phyloP scores from a whole-genome alignment of 2,888 invertebrate species.

The Eubasilissa splendida region DNA sequence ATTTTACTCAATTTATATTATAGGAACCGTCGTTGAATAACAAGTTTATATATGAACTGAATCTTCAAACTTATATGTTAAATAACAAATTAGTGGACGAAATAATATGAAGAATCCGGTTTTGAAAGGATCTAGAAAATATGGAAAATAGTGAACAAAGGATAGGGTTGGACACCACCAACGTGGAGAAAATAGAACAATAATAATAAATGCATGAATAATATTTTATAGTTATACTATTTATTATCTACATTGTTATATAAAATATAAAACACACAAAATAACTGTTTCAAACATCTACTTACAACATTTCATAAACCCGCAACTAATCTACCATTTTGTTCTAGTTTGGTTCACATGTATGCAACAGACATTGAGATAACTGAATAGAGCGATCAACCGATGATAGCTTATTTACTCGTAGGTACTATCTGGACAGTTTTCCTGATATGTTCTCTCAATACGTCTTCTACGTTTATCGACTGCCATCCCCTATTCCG shows the following conservation, averaged over 20 bases:
- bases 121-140: too few relatives aligned
- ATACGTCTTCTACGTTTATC: background rate
- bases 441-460: background rate
- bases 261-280: background rate
- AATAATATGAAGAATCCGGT: too few relatives aligned
- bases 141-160: too few relatives aligned
- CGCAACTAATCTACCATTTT: background rate
- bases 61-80: too few relatives aligned
- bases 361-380: background rate
- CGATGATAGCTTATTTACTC: conserved; percentile 9
- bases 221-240: too few relatives aligned
- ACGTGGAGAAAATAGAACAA: too few relatives aligned
- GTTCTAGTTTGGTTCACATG: background rate
- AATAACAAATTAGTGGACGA: too few relatives aligned
- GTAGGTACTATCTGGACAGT: background rate
- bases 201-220: too few relatives aligned
- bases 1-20: too few relatives aligned
- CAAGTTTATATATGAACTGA: too few relatives aligned
- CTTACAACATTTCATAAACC: background rate
- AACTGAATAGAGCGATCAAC: conserved; percentile 2
- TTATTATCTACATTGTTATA: background rate
- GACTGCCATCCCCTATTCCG: background rate
- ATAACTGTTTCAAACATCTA: background rate
- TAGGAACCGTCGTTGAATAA: too few relatives aligned
- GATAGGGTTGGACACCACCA: too few relatives aligned